phyloP scores from a whole-genome alignment of 2,797 vertebrate species.

The Rhinoraja longicauda region DNA sequence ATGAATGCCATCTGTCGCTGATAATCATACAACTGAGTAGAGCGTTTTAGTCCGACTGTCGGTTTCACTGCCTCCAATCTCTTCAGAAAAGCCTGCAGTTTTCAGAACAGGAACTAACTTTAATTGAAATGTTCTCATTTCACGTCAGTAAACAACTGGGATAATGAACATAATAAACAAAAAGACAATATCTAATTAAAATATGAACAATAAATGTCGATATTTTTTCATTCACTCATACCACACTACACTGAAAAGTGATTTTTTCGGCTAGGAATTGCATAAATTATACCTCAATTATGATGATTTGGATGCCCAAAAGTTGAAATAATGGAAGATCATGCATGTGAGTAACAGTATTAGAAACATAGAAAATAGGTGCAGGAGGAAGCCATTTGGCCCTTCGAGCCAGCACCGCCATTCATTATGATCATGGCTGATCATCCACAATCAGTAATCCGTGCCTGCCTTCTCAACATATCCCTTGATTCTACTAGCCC shows the following conservation, averaged over 20 bases:
- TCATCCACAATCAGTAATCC: no score
- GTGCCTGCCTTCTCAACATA: no score
- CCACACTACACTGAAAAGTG: background rate
- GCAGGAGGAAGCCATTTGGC: no score
- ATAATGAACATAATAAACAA: background rate
- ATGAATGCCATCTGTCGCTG: constrained; percentile 69
- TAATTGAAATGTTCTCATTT: background rate
- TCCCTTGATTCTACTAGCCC: no score
- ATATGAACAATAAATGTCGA: background rate
- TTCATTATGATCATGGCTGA: no score
- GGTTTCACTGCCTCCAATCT: constrained; percentile 80
- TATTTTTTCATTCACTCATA: no score
- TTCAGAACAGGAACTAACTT: background rate
- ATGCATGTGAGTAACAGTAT: no score
- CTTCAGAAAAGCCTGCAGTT: constrained; percentile 76
- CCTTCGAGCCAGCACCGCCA: no score
- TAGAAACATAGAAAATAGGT: no score
- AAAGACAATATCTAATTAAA: background rate
- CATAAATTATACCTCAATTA: background rate
- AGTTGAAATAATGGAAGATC: background rate
- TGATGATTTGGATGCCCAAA: background rate
- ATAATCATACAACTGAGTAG: constrained; percentile 80
- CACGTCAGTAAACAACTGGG: background rate
- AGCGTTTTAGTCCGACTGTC: constrained; percentile 72
- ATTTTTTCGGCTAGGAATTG: background rate